These are phyloP conservation scores for Cantharis rufa DNA, from an alignment of 2,888 invertebrate species.

Conservation along the genomic window DNA sequence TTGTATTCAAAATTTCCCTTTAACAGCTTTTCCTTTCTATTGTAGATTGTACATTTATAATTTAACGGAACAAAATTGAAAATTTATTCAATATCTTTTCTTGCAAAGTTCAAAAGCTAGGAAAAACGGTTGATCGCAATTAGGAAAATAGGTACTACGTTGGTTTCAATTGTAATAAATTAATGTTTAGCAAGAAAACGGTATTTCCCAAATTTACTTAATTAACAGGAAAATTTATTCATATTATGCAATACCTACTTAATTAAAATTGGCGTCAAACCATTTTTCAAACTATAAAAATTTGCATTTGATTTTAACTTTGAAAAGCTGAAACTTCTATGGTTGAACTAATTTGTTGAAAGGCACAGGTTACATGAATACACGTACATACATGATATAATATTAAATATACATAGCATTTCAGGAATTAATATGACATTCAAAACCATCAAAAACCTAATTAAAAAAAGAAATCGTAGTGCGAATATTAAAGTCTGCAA, in stretches of 20 bases:
- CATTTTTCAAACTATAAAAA: background rate
- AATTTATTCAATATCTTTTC: background rate
- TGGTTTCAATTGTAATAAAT: background rate
- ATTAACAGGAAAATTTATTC: background rate
- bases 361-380: background rate
- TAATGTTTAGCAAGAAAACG: background rate
- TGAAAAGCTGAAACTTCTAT: background rate
- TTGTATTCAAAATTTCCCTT: background rate
- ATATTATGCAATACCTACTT: background rate
- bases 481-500: background rate
- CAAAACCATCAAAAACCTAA: background rate
- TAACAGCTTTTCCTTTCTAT: background rate
- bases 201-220: background rate
- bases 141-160: background rate
- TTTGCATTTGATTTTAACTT: background rate
- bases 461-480: background rate
- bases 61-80: background rate
- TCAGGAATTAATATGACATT: background rate
- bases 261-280: background rate
- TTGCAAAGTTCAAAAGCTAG: background rate
- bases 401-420: background rate
- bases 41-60: background rate
- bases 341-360: background rate
- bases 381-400: background rate
- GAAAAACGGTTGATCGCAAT: background rate